phyloP scores from a whole-genome alignment of 2,888 invertebrate genomes.

The Tricholauxania praeusta region DNA sequence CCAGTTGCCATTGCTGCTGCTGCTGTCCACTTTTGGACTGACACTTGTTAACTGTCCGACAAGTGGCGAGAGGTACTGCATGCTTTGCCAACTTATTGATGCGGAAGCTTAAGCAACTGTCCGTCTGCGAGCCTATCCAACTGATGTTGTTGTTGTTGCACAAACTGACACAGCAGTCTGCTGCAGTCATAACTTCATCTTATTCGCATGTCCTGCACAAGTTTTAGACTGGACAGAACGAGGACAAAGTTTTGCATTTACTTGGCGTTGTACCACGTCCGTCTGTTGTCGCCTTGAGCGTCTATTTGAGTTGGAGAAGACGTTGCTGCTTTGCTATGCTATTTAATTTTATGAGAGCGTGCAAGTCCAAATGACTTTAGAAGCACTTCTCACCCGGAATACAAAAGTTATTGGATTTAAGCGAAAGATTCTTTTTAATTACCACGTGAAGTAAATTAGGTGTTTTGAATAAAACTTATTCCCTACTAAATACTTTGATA shows the following conservation, averaged over 20 bases:
- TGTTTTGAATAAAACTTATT: too few relatives aligned
- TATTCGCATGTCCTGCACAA: not conserved
- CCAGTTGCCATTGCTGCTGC: not conserved
- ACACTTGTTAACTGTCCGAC: slow-evolving; percentile 60
- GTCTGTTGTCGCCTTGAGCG: slow-evolving; percentile 34
- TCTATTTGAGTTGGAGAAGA: slow-evolving; percentile 27
- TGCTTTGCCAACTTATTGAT: slow-evolving; percentile 44
- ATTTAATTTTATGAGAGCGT: not conserved
- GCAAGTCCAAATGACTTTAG: not conserved
- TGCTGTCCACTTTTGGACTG: slow-evolving; percentile 49
- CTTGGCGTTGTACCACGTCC: slow-evolving; percentile 31
- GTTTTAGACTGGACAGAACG: not conserved
- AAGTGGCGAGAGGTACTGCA: slow-evolving; percentile 30
- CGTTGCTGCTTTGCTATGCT: not conserved
- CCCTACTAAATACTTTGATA: too few relatives aligned
- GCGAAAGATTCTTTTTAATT: slow-evolving; percentile 8
- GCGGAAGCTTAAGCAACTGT: slow-evolving; percentile 54
- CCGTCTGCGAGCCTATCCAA: slow-evolving; percentile 50
- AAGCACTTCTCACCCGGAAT: slow-evolving; percentile 8
- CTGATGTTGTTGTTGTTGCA: slow-evolving; percentile 41
- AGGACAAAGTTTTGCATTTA: slow-evolving; percentile 34
- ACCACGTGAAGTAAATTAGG: not conserved
- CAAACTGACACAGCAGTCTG: not conserved
- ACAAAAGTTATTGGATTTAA: not conserved
- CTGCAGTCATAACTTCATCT: slow-evolving; percentile 22